Evolutionary conservation across 2,113 vertebrate genomes (phyloP).

Genomic region (Psephotus haematonotus): DNA sequence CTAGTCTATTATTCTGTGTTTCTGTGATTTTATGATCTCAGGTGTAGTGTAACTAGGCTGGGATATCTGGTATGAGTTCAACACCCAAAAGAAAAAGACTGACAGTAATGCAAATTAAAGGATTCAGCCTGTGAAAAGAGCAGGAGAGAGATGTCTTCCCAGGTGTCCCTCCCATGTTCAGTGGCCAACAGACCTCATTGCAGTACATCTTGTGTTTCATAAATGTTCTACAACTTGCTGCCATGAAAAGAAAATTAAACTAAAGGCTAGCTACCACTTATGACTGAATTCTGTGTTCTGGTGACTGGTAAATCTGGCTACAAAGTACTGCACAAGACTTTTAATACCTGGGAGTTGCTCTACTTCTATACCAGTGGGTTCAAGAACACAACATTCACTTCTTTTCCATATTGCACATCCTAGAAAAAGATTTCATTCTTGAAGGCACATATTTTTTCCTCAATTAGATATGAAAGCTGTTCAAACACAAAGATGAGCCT

Average conservation of each 20-base stretch:
- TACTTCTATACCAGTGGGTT: background rate
- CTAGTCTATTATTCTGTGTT: background rate
- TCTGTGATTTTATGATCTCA: background rate
- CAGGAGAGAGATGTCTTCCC: background rate
- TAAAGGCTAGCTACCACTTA: background rate
- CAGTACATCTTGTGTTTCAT: background rate
- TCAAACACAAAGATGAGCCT: slow-evolving; percentile 40
- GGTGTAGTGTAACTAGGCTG: background rate
- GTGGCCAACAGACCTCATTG: background rate
- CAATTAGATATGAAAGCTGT: background rate
- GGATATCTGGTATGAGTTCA: background rate
- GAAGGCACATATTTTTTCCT: slow-evolving; percentile 2
- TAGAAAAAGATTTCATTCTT: background rate
- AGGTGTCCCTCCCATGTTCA: background rate
- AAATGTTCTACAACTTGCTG: background rate
- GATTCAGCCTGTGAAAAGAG: background rate
- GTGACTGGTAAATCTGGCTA: background rate
- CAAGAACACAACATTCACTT: background rate
- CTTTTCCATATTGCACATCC: background rate
- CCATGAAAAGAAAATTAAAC: background rate
- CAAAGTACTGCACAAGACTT: background rate
- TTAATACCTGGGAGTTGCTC: background rate
- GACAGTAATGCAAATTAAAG: background rate
- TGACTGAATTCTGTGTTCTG: background rate
- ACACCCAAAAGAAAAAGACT: background rate